Evolutionary conservation across 2,888 invertebrate genomes (phyloP), one percentile per base, ranked within the genome.

Genomic region (Saturnia pavonia): DNA sequence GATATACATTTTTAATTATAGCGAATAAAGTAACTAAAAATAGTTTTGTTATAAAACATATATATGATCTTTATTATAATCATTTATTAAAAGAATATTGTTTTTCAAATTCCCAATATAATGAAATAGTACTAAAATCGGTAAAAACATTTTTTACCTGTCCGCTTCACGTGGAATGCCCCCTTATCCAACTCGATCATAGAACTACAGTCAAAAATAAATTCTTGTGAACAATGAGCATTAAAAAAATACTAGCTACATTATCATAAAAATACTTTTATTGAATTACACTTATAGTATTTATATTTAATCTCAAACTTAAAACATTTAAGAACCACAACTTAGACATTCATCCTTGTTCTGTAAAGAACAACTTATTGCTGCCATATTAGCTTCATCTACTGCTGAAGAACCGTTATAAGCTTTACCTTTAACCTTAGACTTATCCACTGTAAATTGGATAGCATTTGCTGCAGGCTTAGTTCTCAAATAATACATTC

Each of bases 401-500:
- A 79, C 80, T 45, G 90, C 89, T 7, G 82, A 77, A 74, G 85
- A 88, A 16, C 85, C 87, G 77, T 89, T 88, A 12, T 76, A 60
- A n/a, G 79, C 73, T 70, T 74, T 82, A 1, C 77, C 80, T 74
- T 80, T 85, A 9, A 87, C 87, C 80, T 91, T 92, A 1, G 88
- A 83, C 86, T 99, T 99, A 89, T 99, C 99, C 0, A 99, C 99
- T 0, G 99, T 99, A 88, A 99, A 99, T 86, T 99, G 99, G 78
- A 99, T 98, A 8, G 99, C 98, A 88, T 98, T 97, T 1, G 97
- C 98, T 0, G 99, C 99, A 9, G 99, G 98, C 86, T 99, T 99
- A 0, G 99, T 99, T 69, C 99, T 95, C 76, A 99, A 94, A 88
- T 99, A 99, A 89, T 99, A 99, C 99, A 99, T 99, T 69, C 99